Percentiles rank a stretch among this genome's conserved stretches.
These are phyloP conservation scores for Lepilemur septentrionalis DNA, from an alignment of 2,797 vertebrate genomes.

Conservation along the genomic window DNA sequence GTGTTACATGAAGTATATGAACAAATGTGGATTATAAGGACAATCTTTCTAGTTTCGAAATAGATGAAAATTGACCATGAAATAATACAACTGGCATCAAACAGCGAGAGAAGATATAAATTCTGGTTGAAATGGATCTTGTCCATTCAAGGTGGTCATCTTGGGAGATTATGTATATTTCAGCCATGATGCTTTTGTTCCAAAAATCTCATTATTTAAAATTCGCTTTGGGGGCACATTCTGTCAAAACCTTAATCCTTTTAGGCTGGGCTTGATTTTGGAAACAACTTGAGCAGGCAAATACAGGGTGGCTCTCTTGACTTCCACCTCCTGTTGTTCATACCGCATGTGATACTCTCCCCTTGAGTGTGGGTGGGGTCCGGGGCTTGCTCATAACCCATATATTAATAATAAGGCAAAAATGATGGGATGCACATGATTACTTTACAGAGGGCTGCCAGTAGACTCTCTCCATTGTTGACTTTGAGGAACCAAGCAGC, in stretches of 20 bases:
- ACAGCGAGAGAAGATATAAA: background rate
- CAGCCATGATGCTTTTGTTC: background rate
- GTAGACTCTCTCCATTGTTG: background rate
- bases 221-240: background rate
- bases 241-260: conserved; percentile 5
- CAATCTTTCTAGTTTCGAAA: conserved; percentile 24
- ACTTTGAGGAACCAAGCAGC: background rate
- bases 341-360: background rate
- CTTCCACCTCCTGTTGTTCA: background rate
- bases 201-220: conserved; percentile 3
- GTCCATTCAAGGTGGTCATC: background rate
- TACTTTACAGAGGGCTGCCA: background rate
- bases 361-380: background rate
- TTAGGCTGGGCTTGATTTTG: background rate
- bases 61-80: background rate
- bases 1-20: background rate
- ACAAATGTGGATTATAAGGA: background rate
- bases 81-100: background rate
- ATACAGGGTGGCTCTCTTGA: background rate
- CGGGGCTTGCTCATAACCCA: background rate
- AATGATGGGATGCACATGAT: background rate
- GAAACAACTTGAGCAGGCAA: background rate
- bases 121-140: background rate
- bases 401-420: background rate
- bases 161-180: background rate